Evolutionary conservation across 2,797 vertebrate species (phyloP), one percentile per base, ranked within the genome.

Genomic region (Chaetodon trifasciatus): DNA sequence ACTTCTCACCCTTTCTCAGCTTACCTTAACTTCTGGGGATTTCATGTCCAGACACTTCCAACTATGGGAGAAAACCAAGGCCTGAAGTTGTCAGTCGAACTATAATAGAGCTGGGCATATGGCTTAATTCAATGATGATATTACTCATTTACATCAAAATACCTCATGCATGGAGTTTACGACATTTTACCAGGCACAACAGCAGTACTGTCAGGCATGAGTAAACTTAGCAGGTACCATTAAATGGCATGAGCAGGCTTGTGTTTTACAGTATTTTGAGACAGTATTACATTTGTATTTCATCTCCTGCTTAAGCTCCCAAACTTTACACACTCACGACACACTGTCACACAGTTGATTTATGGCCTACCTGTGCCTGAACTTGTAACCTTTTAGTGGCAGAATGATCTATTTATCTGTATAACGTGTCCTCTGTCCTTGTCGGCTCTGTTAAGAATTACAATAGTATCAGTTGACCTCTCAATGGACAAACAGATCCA

Each of bases 31-130:
- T 67, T 78, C 78, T 82, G 56, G 37, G 63, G 83, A 62, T 78
- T 63, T 75, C 66, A 79, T 69, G 42, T 74, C 72, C 57, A 74
- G 83, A 84, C 68, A 79, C 57, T 83, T 79, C 42, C 61, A 81
- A 47, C 46, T 65, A 61, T 73, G 52, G 17, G 57, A 61, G 19
- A 76, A 74, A 0, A 3, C 39, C 37, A 74, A 64, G 65, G 83
- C 63, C 49, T 58, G 13, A 55, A 64, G 50, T 17, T 69, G 35
- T 60, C 21, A 37, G 60, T 76, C 63, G 58, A 35, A 61, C 21
- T 47, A 32, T 37, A 52, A 32, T 56, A 57, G 46, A 24, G 1
- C 28, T 42, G 13, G 21, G 39, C 9, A 3, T 76, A 4, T 12
- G 11, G 12, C 74, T 72, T 65, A 42, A 62, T 58, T 55, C 23